A percentile compares a stretch with the other conserved stretches of the same genome.
These are phyloP conservation scores for Lucinisca nassula DNA, from an alignment of 2,888 invertebrate genomes.

Conservation along the genomic window DNA sequence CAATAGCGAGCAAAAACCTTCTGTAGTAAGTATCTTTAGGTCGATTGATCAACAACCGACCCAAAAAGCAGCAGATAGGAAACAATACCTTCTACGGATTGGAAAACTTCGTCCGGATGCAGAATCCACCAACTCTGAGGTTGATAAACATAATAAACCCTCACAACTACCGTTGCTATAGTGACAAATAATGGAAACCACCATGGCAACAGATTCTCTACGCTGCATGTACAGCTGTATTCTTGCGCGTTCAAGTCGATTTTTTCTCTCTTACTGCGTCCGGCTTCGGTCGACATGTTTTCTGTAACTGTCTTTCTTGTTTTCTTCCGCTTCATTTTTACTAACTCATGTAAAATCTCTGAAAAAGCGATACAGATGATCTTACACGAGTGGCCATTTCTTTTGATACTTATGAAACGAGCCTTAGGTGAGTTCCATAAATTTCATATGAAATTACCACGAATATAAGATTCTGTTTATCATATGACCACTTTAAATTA, in stretches of 20 bases:
- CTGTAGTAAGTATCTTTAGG: too few species aligned
- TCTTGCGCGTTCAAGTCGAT: background rate
- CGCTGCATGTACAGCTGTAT: background rate
- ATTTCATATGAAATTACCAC: too few species aligned
- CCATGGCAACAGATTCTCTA: slow-evolving; percentile 66
- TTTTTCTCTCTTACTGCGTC: background rate
- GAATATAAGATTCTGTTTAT: too few species aligned
- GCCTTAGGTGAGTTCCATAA: too few species aligned
- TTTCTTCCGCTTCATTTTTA: background rate
- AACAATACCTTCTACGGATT: slow-evolving; percentile 84
- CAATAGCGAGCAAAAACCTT: too few species aligned
- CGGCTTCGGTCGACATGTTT: too few species aligned
- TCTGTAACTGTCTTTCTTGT: background rate
- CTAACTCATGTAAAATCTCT: background rate
- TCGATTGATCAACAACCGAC: too few species aligned
- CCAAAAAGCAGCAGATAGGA: too few species aligned
- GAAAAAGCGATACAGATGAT: background rate
- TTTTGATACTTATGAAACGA: too few species aligned
- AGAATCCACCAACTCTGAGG: slow-evolving; percentile 82
- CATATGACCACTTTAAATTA: too few species aligned
- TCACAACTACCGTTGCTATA: slow-evolving; percentile 68
- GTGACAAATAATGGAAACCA: slow-evolving; percentile 73
- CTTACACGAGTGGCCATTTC: too few species aligned
- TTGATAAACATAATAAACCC: slow-evolving; percentile 74
- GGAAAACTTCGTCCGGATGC: slow-evolving; percentile 85